Evolutionary conservation across 1,140 invertebrate species (phyloP).

Genomic region (Stenopsyche tienmushanensis): DNA sequence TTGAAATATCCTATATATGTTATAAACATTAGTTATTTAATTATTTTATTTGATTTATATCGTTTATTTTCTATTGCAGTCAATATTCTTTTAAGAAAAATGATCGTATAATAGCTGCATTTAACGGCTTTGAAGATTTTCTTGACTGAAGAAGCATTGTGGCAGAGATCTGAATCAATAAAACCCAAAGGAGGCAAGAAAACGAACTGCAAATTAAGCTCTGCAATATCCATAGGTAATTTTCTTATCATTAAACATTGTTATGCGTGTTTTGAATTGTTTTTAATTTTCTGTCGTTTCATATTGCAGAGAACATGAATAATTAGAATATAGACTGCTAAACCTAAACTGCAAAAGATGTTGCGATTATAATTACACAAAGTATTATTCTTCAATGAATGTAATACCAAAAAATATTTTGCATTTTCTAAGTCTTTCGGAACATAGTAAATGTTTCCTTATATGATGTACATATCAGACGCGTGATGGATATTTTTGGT

Average conservation of each 20-base stretch:
- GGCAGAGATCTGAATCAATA: constrained; percentile 95
- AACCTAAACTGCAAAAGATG: too few relatives aligned
- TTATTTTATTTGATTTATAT: background rate
- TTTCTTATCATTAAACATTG: too few relatives aligned
- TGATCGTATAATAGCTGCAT: constrained; percentile 90
- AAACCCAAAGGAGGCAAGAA: constrained; percentile 77
- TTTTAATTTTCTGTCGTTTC: too few relatives aligned
- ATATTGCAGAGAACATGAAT: too few relatives aligned
- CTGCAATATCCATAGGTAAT: background rate
- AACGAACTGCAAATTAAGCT: background rate
- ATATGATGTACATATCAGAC: constrained; percentile 5
- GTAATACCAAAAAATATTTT: too few relatives aligned
- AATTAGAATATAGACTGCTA: too few relatives aligned
- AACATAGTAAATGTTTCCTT: background rate
- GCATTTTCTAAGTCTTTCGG: too few relatives aligned
- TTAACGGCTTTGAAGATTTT: constrained; percentile 97
- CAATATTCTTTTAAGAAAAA: constrained; percentile 87
- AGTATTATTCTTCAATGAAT: too few relatives aligned
- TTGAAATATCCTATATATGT: constrained; percentile 1
- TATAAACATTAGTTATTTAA: background rate
- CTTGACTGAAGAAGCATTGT: constrained; percentile 94
- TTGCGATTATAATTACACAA: too few relatives aligned
- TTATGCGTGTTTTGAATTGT: too few relatives aligned
- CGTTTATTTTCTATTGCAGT: constrained; percentile 44
- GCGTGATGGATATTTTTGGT: background rate